phyloP scores from a whole-genome alignment of 2,888 invertebrate species.

The Nemurella pictetii region DNA sequence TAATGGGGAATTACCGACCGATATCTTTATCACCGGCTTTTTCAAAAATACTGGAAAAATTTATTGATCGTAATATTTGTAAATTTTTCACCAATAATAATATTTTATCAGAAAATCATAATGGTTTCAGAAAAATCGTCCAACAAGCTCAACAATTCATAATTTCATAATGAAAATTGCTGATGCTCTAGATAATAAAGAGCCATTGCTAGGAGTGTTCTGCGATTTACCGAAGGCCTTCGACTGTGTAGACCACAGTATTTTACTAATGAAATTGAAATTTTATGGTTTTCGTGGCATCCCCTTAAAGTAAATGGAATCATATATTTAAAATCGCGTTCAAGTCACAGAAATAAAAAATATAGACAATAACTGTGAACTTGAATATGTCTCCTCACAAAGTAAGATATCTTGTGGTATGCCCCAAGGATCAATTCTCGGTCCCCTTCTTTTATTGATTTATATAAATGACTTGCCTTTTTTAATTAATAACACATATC shows the following conservation, averaged over 20 bases:
- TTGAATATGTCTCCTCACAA: neutral
- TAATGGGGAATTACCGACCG: neutral
- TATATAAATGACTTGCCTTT: neutral
- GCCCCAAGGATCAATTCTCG: neutral
- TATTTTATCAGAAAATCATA: neutral
- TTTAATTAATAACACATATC: neutral
- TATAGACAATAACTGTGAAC: too few relatives aligned
- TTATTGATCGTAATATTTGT: neutral
- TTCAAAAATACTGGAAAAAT: neutral
- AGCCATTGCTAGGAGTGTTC: too few relatives aligned
- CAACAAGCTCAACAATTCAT: neutral
- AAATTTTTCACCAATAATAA: neutral
- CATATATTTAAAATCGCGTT: neutral
- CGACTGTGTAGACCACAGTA: constrained; percentile 7
- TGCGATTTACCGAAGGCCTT: constrained; percentile 8
- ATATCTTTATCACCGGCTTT: neutral
- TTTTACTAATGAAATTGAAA: too few relatives aligned
- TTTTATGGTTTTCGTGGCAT: too few relatives aligned
- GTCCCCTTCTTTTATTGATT: neutral
- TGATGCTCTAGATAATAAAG: neutral
- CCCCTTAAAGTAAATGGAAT: too few relatives aligned
- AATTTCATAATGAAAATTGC: neutral
- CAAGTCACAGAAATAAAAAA: neutral
- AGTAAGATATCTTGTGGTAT: neutral
- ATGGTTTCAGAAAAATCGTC: too few relatives aligned